phyloP scores from a whole-genome alignment of 92 coral and sea anemone genomes.

The Plumapathes pennacea region DNA sequence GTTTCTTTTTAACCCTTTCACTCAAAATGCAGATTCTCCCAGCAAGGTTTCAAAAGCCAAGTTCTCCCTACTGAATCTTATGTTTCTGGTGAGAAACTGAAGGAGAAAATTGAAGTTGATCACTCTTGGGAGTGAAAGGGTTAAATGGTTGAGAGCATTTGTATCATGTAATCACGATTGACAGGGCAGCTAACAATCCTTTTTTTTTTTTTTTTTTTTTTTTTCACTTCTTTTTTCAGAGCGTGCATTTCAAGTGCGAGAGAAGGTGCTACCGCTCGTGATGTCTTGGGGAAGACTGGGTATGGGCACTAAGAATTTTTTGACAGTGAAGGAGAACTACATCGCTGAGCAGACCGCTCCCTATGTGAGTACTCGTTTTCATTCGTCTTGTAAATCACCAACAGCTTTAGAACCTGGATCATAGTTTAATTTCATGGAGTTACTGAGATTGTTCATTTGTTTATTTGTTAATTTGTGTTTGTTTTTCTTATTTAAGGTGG shows the following conservation, averaged over 20 bases:
- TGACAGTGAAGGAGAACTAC: slow-evolving; percentile 87
- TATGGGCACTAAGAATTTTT: slow-evolving; percentile 60
- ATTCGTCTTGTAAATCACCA: too few relatives aligned
- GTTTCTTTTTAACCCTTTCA: too few relatives aligned
- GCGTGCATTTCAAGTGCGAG: slow-evolving; percentile 85
- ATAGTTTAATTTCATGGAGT: neutral
- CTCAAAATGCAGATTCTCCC: too few relatives aligned
- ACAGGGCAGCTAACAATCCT: too few relatives aligned
- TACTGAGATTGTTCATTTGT: neutral
- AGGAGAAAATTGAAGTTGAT: too few relatives aligned
- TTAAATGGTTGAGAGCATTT: too few relatives aligned
- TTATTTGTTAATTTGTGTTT: neutral
- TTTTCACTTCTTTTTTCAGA: slow-evolving; percentile 34
- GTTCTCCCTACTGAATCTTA: too few relatives aligned
- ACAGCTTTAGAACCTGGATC: too few relatives aligned
- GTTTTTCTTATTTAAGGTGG: slow-evolving; percentile 18
- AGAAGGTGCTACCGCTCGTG: slow-evolving; percentile 84
- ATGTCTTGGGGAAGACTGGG: slow-evolving; percentile 67
- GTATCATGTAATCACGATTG: too few relatives aligned
- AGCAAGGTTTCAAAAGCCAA: too few relatives aligned
- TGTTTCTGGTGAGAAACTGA: too few relatives aligned
- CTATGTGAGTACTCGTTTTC: slow-evolving; percentile 53
- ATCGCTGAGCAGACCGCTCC: slow-evolving; percentile 69
- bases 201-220: neutral
- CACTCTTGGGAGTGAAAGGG: too few relatives aligned